Evolutionary conservation across 2,113 vertebrate species (phyloP).

Genomic region (Orthochromis indermauri): DNA sequence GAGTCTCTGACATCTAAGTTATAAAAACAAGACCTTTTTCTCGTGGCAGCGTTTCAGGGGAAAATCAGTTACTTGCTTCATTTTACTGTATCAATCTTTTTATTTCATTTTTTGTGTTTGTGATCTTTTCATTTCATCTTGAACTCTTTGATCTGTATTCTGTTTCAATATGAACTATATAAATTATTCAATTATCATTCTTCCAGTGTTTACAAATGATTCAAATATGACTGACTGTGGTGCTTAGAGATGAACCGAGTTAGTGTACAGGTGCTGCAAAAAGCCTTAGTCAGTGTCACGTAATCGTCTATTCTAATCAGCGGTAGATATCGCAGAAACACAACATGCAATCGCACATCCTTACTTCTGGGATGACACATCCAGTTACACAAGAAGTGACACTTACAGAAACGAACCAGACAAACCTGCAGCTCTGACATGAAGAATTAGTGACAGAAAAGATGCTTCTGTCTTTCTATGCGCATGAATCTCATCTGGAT

Average conservation of each 20-base stretch:
- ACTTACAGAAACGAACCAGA: not conserved
- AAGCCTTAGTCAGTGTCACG: not conserved
- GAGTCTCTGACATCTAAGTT: not conserved
- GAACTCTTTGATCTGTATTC: not conserved
- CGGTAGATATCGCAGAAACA: not conserved
- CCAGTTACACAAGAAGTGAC: not conserved
- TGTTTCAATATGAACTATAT: not conserved
- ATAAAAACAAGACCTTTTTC: not conserved
- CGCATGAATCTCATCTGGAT: not conserved
- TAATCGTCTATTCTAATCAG: not conserved
- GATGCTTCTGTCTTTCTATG: not conserved
- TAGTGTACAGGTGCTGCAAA: not conserved
- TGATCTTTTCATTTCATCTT: not conserved
- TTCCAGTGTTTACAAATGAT: not conserved
- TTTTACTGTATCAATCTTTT: not conserved
- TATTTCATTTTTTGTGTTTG: not conserved
- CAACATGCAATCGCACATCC: not conserved
- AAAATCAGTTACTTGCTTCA: fast-evolving
- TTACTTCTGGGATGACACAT: not conserved
- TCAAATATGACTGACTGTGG: not conserved
- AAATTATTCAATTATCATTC: not conserved
- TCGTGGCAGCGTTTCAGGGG: not conserved
- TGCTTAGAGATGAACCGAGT: not conserved
- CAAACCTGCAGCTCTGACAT: not conserved
- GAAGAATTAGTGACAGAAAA: not conserved